Base-by-base conservation (phyloP, 2,797 vertebrate genomes). In the Chrosomus eos region DNA sequence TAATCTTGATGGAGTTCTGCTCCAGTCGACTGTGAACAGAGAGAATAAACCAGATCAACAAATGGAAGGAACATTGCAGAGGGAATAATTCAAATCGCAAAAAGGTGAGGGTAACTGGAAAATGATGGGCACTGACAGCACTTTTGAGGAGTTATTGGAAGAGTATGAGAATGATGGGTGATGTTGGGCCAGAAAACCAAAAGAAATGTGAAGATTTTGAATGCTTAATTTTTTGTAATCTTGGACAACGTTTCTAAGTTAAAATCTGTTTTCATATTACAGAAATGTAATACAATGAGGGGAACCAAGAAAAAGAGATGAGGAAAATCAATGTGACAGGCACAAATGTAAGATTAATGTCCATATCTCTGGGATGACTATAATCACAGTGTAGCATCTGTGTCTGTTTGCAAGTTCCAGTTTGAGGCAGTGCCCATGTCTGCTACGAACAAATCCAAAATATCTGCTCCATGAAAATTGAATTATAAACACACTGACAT, bases 1-100 rank as follows among this genome's bases (percentile, higher is more conserved):
- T 98, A 92, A 96, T 95, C 95, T 97, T 99, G 95, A 99, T 99
- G 90, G 97, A 95, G 90, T 99, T 99, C 95, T 99, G 98, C 91
- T 99, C 98, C 94, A 99, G 93, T 85, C 98, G 97, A 95, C 98
- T 99, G 94, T 88, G 89, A 79, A 80, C 31, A 28, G 51, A 80
- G 21, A 85, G 53, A 60, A 84, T 60, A 72, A 84, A 36, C 26
- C 75, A 84, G 28, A 85, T 80, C 45, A 70, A 43, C 62, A 77
- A 83, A 83, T 28, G 23, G 6, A 75, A 23, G 60, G 16, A 75
- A 66, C 10, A 19, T 38, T 48, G 72, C 33, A 75, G 77, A 79
- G 58, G 77, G 26, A 79, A 31, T 75, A 40, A 79, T 53, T 33
- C 81, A 83, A 48, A 67, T 66, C 19, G 13, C 77, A 66, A 23